Evolutionary conservation across 2,113 vertebrate genomes (phyloP), one percentile per base, ranked within the genome.

Genomic region (Pongo abelii): DNA sequence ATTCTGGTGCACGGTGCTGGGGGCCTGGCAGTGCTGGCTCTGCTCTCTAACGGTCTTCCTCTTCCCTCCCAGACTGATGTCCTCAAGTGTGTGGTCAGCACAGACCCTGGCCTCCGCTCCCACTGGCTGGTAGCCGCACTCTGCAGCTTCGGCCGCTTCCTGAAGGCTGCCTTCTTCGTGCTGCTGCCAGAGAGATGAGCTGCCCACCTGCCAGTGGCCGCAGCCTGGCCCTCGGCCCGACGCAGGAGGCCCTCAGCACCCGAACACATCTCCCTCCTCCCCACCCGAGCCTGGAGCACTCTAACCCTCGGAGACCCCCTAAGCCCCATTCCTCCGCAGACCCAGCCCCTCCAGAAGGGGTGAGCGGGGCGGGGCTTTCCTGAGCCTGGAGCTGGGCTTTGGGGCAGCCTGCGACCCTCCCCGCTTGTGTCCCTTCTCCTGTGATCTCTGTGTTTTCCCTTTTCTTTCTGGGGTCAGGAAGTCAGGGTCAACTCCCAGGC

Each of bases 71-170:
- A 99, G 99, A 98, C 98, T 69, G 99, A 99, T 50, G 98, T 99
- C 86, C 99, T 99, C 10, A 99, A 99, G 85, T 99, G 99, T 0
- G 99, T 99, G 98, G 99, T 99, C 97, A 99, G 99, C 96, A 99
- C 99, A 0, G 99, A 99, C 72, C 98, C 99, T 81, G 99, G 98
- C 97, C 99, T 99, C 55, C 98, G 96, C 84, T 99, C 99, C 55
- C 99, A 99, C 97, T 99, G 99, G 99, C 98, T 99, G 0, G 98
- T 99, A 97, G 99, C 99, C 0, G 98, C 99, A 0, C 96, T 99
- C 91, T 99, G 98, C 94, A 98, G 99, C 75, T 99, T 99, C 8
- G 99, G 99, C 38, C 99, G 99, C 98, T 99, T 99, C 98, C 97
- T 99, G 97, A 99, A 99, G 98, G 98, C 99, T 2, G 93, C 99